Evolutionary conservation across 2,888 invertebrate species (phyloP), one percentile per base, ranked within the genome.

Genomic region (Achlya flavicornis): DNA sequence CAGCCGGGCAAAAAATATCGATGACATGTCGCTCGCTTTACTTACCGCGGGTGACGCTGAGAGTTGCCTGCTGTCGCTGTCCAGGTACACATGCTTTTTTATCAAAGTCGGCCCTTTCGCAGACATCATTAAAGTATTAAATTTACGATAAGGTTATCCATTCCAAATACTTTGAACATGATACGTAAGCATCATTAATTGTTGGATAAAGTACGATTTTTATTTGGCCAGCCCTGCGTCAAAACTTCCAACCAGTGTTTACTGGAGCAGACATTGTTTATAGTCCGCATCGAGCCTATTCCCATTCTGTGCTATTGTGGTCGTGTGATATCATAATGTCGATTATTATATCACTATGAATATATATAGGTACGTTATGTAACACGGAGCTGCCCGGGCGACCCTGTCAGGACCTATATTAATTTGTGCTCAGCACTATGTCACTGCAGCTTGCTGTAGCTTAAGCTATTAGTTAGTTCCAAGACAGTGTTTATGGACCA

Each of bases 51-150:
- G 41, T 41, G 41, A 86, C 79, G 82, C 81, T 81, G 84, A 83
- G 80, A 81, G 83, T 80, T 76, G 76, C 76, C 78, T 76, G 80
- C 80, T 76, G 80, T 77, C 73, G 80, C 80, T 76, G 80, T 77
- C 73, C 89, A 89, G 89, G 89, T 89, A 90, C 80, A 70, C 63
- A 68, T 69, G 57, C 66, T 63, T 80, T 90, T 92, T 91, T 85
- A 84, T 85, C 77, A 83, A 83, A 84, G 81, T 79, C 83, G 84
- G 86, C 69, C 80, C 85, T 86, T 86, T 84, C 70, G 81, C 80
- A 81, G 85, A 81, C 87, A 83, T 91, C 89, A 88, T 91, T 91
- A 90, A 89, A 91, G 91, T 92, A 91, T 92, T 90, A 87, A 89
- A 86, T 90, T 91, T 89, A 90, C 85, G 88, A 88, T 90, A 87